A percentile compares a stretch with the other conserved stretches of the same genome.
Evolutionary conservation across 2,797 vertebrate genomes (phyloP).

Genomic region (Echiichthys vipera): DNA sequence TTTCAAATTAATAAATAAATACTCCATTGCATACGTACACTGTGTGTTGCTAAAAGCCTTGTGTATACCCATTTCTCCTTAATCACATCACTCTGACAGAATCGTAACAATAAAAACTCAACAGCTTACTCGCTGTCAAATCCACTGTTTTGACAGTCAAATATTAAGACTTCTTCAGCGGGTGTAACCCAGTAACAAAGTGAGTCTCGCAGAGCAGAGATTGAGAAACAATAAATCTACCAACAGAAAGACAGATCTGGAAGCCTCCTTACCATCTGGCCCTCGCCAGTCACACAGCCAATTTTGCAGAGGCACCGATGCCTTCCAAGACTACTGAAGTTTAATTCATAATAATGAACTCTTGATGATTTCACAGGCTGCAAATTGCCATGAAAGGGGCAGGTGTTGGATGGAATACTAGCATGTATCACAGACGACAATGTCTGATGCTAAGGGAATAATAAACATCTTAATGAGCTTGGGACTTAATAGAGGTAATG

Average conservation of each 20-base stretch:
- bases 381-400: constrained; percentile 70
- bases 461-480: constrained; percentile 61
- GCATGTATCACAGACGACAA: constrained; percentile 64
- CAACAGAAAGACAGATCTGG: constrained; percentile 60
- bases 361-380: constrained; percentile 68
- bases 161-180: constrained; percentile 60
- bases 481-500: constrained; percentile 60
- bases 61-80: background rate
- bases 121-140: constrained; percentile 48
- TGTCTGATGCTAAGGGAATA: constrained; percentile 57
- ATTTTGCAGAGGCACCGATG: constrained; percentile 55
- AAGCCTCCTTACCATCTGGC: constrained; percentile 73
- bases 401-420: constrained; percentile 69
- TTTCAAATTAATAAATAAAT: background rate
- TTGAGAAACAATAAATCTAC: constrained; percentile 67
- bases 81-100: constrained; percentile 35
- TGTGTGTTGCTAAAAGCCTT: background rate
- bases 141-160: constrained; percentile 53
- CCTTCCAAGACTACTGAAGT: constrained; percentile 68
- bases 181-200: constrained; percentile 54
- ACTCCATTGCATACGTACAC: background rate
- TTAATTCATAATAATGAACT: constrained; percentile 79
- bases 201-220: constrained; percentile 45
- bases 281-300: constrained; percentile 64
- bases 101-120: background rate